Conservation (phyloP, 30 jellyfish, hydroid and myxozoan species). For the Cassiopea andromeda region DNA sequence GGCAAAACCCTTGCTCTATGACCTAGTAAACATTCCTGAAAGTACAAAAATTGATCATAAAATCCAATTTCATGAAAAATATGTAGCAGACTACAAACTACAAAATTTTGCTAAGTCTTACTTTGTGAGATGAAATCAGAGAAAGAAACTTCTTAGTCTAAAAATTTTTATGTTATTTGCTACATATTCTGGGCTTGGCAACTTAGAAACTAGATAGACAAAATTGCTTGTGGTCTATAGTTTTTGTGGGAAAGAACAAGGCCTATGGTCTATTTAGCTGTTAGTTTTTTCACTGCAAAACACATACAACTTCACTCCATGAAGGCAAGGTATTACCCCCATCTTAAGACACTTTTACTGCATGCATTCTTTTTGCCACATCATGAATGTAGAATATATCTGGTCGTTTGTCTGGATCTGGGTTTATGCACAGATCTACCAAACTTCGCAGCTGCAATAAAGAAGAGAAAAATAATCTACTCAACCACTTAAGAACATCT, state of each 20-base stretch:
- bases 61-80: too few relatives aligned
- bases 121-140: too few relatives aligned
- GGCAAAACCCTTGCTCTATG: too few relatives aligned
- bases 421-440: conserved; percentile 94
- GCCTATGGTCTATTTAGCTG: neutral
- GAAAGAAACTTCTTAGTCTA: too few relatives aligned
- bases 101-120: too few relatives aligned
- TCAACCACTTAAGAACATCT: neutral
- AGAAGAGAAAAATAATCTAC: neutral
- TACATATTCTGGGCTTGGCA: too few relatives aligned
- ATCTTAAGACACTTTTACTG: conserved; percentile 59
- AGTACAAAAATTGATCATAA: too few relatives aligned
- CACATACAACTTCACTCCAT: neutral
- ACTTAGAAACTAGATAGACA: too few relatives aligned
- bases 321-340: neutral
- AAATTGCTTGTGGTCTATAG: neutral
- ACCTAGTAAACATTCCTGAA: too few relatives aligned
- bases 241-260: neutral
- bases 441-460: conserved; percentile 77
- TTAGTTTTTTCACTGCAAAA: neutral
- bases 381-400: conserved; percentile 89
- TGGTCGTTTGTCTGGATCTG: conserved; percentile 97
- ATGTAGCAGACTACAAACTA: too few relatives aligned
- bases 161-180: too few relatives aligned
- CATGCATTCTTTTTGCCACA: conserved; percentile 91